phyloP scores from a whole-genome alignment of 30 jellyfish, hydroid and myxozoan genomes.

The Catostylus mosaicus region DNA sequence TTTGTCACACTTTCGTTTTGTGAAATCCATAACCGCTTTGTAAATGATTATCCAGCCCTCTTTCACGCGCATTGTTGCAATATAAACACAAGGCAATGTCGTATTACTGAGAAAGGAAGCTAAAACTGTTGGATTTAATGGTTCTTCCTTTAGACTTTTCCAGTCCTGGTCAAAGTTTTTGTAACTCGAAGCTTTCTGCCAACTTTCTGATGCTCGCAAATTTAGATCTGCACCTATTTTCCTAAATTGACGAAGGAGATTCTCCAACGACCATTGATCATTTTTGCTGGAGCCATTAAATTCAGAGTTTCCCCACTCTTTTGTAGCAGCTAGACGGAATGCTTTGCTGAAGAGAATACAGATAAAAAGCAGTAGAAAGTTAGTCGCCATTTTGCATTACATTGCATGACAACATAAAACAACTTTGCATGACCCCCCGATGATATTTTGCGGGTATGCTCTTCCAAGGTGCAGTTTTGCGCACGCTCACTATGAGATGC shows the following conservation, averaged over 20 bases:
- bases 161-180: slow-evolving; percentile 39
- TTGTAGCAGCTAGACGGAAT: neutral
- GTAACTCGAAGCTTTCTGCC: slow-evolving; percentile 29
- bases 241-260: neutral
- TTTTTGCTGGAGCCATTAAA: neutral
- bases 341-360: neutral
- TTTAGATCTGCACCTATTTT: neutral
- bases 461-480: neutral
- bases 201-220: slow-evolving; percentile 7
- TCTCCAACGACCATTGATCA: neutral
- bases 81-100: slow-evolving; percentile 38
- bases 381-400: neutral
- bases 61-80: neutral
- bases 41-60: slow-evolving; percentile 20
- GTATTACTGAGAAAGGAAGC: slow-evolving; percentile 37
- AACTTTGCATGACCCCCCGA: neutral
- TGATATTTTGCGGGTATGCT: neutral
- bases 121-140: slow-evolving; percentile 26
- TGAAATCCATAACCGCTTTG: slow-evolving; percentile 33
- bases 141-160: slow-evolving; percentile 33
- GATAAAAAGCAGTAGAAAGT: neutral
- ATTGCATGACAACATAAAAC: neutral
- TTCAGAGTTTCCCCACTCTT: neutral
- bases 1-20: slow-evolving; percentile 48
- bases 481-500: neutral